Base-by-base conservation (phyloP, 2,888 invertebrate species). In the Drosophila eohydei region DNA sequence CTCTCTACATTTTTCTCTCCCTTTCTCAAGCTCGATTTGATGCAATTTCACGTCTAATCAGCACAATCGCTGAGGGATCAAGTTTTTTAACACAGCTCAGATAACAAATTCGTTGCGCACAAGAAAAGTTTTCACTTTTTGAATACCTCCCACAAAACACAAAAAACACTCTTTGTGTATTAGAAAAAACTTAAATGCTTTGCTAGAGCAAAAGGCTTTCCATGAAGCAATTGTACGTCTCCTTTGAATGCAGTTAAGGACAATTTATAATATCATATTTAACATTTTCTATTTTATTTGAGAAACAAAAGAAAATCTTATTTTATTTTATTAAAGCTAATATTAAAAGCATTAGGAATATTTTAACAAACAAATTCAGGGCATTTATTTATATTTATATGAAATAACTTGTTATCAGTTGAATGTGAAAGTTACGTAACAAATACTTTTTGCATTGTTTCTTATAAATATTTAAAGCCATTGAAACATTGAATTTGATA, bases 1-100 rank as follows among this genome's bases (percentile, higher is more conserved):
- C 3, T 7, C 21, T 43, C 21, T 11, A 9, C 5, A 7, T 21
- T 21, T 21, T 21, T 40, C 16, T 9, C 16, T 41, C 43, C 0
- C 21, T 21, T 0, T 32, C 48, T 32, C 6, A 4, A 32, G 2
- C 12, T 50, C 7, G 0, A 3, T 16, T 50, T 34, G 12, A 32
- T 50, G 12, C 50, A 34, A 21, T 50, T 34, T 3, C 16, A 32
- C 11, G 32, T 50, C 50, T 16, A 50, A 50, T 50, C 50, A 50
- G 1, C 50, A 34, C 16, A 50, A 50, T 21, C 12, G 7, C 50
- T 34, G 6, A 32, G 12, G 12, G 2, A 50, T 32, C 16, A 32
- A 50, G 50, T 50, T 50, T 50, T 50, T 32, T 16, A 11, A 3
- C 16, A 11, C 32, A 21, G 21, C 32, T 32, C 16, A 32, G 6